Evolutionary conservation across 1,140 invertebrate genomes (phyloP).

Genomic region (Ephestia elutella): DNA sequence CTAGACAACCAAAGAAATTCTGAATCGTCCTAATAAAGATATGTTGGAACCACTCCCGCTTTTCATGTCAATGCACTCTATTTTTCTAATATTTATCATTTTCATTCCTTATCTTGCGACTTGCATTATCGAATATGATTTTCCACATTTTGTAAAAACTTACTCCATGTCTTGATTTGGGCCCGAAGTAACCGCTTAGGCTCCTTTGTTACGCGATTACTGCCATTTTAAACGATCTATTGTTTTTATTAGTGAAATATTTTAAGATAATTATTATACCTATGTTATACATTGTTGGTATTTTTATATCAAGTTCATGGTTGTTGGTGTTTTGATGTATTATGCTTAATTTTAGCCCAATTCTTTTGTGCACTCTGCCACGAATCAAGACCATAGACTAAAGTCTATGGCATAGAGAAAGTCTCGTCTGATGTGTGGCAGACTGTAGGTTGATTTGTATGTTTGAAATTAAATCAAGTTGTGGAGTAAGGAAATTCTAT

Average conservation of each 20-base stretch:
- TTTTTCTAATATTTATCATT: neutral
- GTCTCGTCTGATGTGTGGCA: neutral
- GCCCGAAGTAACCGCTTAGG: neutral
- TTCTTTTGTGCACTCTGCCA: neutral
- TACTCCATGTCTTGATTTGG: slow-evolving; percentile 42
- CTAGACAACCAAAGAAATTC: slow-evolving; percentile 31
- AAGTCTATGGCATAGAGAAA: no score
- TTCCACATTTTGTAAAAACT: slow-evolving; percentile 27
- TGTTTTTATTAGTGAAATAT: slow-evolving; percentile 31
- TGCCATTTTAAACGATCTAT: slow-evolving; percentile 24
- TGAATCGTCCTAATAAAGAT: slow-evolving; percentile 18
- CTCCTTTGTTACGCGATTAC: slow-evolving; percentile 14
- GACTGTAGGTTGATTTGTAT: slow-evolving; percentile 1
- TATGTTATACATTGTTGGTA: slow-evolving; percentile 30
- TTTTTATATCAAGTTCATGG: slow-evolving; percentile 18
- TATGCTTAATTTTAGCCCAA: slow-evolving; percentile 12
- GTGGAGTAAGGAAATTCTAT: slow-evolving; percentile 40
- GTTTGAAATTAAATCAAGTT: slow-evolving; percentile 34
- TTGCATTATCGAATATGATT: slow-evolving; percentile 10
- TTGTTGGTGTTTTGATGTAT: slow-evolving; percentile 17
- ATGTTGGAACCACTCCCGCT: slow-evolving; percentile 18
- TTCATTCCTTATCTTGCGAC: slow-evolving; percentile 1
- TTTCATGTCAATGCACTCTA: neutral
- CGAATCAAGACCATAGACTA: no score
- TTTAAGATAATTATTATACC: slow-evolving; percentile 31